These are phyloP conservation scores for Apamea crenata DNA, from an alignment of 2,888 invertebrate genomes.

Conservation along the genomic window DNA sequence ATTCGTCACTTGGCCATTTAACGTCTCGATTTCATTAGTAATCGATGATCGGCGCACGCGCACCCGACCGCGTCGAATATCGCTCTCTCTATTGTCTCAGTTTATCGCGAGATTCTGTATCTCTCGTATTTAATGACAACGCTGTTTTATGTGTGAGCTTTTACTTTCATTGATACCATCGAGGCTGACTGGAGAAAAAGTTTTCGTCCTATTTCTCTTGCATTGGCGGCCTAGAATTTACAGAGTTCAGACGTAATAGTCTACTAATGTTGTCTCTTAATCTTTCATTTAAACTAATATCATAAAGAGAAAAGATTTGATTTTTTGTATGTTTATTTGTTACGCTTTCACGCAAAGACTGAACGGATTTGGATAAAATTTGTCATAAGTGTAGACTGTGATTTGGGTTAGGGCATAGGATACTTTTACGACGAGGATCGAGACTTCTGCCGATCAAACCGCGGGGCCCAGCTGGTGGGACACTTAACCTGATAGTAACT, in stretches of 20 bases:
- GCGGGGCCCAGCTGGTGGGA: too few species aligned
- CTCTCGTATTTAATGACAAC: slow-evolving; percentile 74
- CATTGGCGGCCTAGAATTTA: neutral
- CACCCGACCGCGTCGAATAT: slow-evolving; percentile 68
- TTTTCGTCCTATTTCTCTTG: slow-evolving; percentile 1
- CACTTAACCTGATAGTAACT: too few species aligned
- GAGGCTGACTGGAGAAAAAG: slow-evolving; percentile 13
- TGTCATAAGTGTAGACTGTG: neutral
- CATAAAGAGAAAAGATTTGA: neutral
- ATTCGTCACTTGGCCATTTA: slow-evolving; percentile 72
- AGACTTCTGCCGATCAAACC: neutral
- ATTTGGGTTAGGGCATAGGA: neutral
- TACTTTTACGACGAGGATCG: neutral
- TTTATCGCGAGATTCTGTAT: slow-evolving; percentile 78
- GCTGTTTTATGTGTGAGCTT: slow-evolving; percentile 73
- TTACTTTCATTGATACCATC: slow-evolving; percentile 74
- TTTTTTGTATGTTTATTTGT: neutral
- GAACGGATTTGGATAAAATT: neutral
- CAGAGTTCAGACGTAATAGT: neutral
- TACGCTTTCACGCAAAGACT: neutral
- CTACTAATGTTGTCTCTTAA: neutral
- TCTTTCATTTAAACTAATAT: neutral
- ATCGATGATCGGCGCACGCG: slow-evolving; percentile 77
- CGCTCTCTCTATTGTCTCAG: slow-evolving; percentile 85
- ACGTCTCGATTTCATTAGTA: slow-evolving; percentile 78